Evolutionary conservation across 2,888 invertebrate species (phyloP).

Genomic region (Patella ulyssiponensis): DNA sequence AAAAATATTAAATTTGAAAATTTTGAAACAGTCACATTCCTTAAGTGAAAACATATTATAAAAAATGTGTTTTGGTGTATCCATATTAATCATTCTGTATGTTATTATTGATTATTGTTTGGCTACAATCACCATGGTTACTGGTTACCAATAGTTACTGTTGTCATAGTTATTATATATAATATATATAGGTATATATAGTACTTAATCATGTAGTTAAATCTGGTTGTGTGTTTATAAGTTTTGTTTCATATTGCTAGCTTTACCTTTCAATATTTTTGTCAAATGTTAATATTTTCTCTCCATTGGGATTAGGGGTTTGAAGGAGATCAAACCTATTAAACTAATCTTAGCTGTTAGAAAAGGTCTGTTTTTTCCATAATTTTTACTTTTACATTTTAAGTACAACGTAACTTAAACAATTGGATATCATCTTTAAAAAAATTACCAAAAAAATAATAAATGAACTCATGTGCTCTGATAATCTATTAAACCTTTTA

Average conservation of each 20-base stretch:
- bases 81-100: not conserved
- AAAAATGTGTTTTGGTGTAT: not conserved
- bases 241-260: slow-evolving; percentile 11
- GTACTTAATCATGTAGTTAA: slow-evolving; percentile 10
- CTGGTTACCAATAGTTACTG: slow-evolving; percentile 6
- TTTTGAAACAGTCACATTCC: not conserved
- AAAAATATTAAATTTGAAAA: not conserved
- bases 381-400: not conserved
- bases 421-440: too few species aligned
- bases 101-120: too few species aligned
- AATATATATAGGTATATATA: slow-evolving; percentile 7
- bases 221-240: slow-evolving; percentile 5
- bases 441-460: too few species aligned
- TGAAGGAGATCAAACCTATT: too few species aligned
- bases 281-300: too few species aligned
- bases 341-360: too few species aligned
- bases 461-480: too few species aligned
- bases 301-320: too few species aligned
- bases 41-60: not conserved
- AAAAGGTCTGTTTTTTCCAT: not conserved
- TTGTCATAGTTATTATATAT: slow-evolving; percentile 1
- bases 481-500: too few species aligned
- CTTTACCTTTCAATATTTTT: not conserved
- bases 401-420: too few species aligned
- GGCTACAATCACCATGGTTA: slow-evolving; percentile 3